phyloP scores from a whole-genome alignment of 2,888 invertebrate genomes.

The Operophtera brumata region DNA sequence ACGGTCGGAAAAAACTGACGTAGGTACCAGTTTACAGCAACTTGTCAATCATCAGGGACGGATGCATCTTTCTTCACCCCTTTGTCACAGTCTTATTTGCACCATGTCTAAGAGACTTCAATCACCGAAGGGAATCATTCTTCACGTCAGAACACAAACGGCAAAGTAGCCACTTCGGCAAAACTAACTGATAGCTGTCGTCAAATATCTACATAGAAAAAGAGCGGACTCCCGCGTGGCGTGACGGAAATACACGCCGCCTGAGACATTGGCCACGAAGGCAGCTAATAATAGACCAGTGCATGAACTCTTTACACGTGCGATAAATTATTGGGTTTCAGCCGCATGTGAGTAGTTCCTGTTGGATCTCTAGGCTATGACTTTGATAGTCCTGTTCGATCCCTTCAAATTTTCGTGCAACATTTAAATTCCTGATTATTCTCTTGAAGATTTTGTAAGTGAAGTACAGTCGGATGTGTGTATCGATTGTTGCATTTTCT shows the following conservation, averaged over 20 bases:
- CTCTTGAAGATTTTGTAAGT: too few species aligned
- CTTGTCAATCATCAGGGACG: not conserved
- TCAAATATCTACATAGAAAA: constrained; percentile 18
- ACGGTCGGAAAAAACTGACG: too few species aligned
- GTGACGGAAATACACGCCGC: constrained; percentile 38
- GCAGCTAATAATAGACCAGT: constrained; percentile 40
- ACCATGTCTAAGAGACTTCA: too few species aligned
- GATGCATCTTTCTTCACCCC: not conserved
- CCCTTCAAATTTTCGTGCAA: too few species aligned
- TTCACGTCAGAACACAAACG: not conserved
- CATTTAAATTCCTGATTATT: too few species aligned
- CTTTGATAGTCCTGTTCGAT: too few species aligned
- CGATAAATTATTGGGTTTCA: constrained; percentile 16
- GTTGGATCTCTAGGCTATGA: too few species aligned
- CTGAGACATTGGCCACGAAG: constrained; percentile 47
- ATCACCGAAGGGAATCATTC: too few species aligned
- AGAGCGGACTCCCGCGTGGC: constrained; percentile 43
- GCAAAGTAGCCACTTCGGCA: too few species aligned
- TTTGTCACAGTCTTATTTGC: too few species aligned
- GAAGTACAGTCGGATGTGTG: too few species aligned
- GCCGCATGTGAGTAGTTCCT: too few species aligned
- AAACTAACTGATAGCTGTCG: constrained; percentile 1
- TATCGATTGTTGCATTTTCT: constrained; percentile 6
- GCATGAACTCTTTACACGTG: constrained; percentile 41
- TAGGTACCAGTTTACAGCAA: not conserved